A percentile compares a stretch with the other conserved stretches of the same genome.
These are phyloP conservation scores for Scortum barcoo DNA, from an alignment of 2,113 vertebrate genomes.

Conservation along the genomic window DNA sequence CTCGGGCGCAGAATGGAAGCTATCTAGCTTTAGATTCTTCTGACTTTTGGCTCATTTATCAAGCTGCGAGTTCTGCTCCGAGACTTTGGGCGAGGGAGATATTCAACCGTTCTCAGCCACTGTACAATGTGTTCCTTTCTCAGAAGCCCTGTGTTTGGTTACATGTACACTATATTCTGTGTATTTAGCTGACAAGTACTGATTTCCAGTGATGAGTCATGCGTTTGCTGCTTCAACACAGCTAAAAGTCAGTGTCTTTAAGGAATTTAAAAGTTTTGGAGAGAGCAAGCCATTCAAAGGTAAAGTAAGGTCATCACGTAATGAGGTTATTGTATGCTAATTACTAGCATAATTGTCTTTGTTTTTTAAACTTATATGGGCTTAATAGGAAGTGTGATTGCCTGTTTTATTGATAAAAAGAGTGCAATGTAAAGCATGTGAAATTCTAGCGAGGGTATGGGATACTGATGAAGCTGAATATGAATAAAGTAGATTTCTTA, in stretches of 20 bases:
- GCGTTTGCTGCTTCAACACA: not conserved
- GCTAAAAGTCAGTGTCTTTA: not conserved
- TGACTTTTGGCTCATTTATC: slow-evolving; percentile 78
- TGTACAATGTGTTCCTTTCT: slow-evolving; percentile 41
- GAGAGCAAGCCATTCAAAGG: not conserved
- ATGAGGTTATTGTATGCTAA: slow-evolving; percentile 33
- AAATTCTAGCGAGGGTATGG: not conserved
- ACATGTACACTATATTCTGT: not conserved
- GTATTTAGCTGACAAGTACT: slow-evolving; percentile 22
- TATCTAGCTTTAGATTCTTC: slow-evolving; percentile 79
- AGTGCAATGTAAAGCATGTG: not conserved
- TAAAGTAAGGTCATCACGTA: slow-evolving; percentile 35
- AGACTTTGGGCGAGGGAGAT: slow-evolving; percentile 62
- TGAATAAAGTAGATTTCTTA: slow-evolving; percentile 44
- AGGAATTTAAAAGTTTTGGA: not conserved
- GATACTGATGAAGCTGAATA: slow-evolving; percentile 36
- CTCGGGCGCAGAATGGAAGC: slow-evolving; percentile 73
- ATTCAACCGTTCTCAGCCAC: slow-evolving; percentile 43
- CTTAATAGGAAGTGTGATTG: not conserved
- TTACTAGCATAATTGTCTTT: slow-evolving; percentile 19
- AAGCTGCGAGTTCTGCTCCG: slow-evolving; percentile 57
- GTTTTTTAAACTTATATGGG: slow-evolving; percentile 10
- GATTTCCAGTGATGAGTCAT: slow-evolving; percentile 11
- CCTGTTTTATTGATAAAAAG: slow-evolving; percentile 24
- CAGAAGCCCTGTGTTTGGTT: slow-evolving; percentile 13